phyloP scores from a whole-genome alignment of 1,140 invertebrate species.

The Drosophila fuyamai region DNA sequence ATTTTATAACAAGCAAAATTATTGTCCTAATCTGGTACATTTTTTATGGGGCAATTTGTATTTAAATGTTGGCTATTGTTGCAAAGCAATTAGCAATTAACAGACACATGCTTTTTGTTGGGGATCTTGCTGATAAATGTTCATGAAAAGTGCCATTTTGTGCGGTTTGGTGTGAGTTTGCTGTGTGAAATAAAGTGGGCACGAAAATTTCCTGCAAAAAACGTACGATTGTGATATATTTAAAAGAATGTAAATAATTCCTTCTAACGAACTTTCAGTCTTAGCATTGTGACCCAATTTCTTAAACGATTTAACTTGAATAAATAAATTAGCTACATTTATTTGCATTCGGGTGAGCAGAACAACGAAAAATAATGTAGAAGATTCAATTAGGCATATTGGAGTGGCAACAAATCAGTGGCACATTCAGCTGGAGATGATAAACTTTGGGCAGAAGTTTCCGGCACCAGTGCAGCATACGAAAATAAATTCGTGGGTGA shows the following conservation, averaged over 20 bases:
- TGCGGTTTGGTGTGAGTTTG: background rate
- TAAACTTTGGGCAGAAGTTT: slow-evolving; percentile 47
- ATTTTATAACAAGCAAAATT: background rate
- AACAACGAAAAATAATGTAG: slow-evolving; percentile 27
- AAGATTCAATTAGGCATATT: slow-evolving; percentile 64
- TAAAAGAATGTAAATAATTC: slow-evolving; percentile 31
- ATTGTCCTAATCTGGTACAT: slow-evolving; percentile 6
- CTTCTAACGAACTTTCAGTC: slow-evolving; percentile 21
- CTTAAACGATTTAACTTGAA: slow-evolving; percentile 55
- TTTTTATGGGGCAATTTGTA: slow-evolving; percentile 35
- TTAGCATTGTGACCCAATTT: slow-evolving; percentile 49
- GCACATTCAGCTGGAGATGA: slow-evolving; percentile 39
- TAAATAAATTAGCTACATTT: slow-evolving; percentile 60
- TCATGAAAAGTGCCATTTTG: slow-evolving; percentile 22
- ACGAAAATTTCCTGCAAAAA: slow-evolving; percentile 7
- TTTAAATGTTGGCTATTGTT: slow-evolving; percentile 23
- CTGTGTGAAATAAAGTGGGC: background rate
- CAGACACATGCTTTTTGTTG: slow-evolving; percentile 12
- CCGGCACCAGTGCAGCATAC: slow-evolving; percentile 36
- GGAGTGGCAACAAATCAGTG: slow-evolving; percentile 53
- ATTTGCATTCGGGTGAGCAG: slow-evolving; percentile 8
- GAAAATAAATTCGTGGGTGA: slow-evolving; percentile 15
- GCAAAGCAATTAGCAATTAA: slow-evolving; percentile 54
- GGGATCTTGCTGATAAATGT: slow-evolving; percentile 16
- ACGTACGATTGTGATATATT: background rate